Evolutionary conservation across 92 coral and sea anemone species (phyloP).

Genomic region (Epizoanthus fatuus): DNA sequence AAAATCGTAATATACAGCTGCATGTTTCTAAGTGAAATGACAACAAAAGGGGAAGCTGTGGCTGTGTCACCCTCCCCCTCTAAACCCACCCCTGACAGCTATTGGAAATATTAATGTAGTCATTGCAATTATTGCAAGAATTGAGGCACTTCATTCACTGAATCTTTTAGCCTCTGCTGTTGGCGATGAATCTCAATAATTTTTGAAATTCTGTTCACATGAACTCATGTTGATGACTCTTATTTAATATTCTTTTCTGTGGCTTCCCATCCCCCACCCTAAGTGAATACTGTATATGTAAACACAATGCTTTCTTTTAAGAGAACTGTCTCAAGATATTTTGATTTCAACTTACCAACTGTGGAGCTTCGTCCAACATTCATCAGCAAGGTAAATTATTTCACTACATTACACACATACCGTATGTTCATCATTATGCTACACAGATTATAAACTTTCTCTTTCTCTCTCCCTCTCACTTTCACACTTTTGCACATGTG

Average conservation of each 20-base stretch:
- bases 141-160: no score
- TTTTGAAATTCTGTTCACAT: not conserved
- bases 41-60: no score
- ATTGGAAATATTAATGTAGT: no score
- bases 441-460: not conserved
- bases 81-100: no score
- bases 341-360: constrained; percentile 93
- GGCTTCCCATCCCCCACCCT: not conserved
- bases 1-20: no score
- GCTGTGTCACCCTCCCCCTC: no score
- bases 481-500: no score
- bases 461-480: not conserved
- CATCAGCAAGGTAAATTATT: constrained; percentile 84
- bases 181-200: not conserved
- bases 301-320: constrained; percentile 23
- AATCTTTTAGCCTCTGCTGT: not conserved
- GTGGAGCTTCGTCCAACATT: constrained; percentile 94
- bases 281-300: not conserved
- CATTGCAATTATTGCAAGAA: no score
- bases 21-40: no score
- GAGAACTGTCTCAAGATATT: constrained; percentile 95
- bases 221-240: no score
- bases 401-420: not conserved
- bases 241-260: no score
- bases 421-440: no score